Conservation (phyloP, 2,113 vertebrate species). For the Nyctibius bracteatus region DNA sequence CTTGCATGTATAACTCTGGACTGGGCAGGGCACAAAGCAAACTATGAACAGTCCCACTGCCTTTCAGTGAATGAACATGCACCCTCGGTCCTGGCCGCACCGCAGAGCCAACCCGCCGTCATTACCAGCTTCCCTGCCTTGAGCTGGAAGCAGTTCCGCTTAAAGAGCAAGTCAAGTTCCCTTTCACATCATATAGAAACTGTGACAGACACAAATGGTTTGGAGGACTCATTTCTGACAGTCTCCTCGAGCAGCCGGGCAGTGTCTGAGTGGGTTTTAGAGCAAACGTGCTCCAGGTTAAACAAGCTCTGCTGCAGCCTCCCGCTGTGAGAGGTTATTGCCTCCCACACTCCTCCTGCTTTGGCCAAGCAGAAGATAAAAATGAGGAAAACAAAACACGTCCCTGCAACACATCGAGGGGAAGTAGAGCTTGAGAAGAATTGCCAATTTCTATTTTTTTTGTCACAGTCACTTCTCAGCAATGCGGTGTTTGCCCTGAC, state of each 20-base stretch:
- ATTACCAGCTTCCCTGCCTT: background rate
- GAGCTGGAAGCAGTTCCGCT: background rate
- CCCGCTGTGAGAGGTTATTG: background rate
- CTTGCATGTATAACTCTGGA: background rate
- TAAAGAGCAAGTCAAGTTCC: background rate
- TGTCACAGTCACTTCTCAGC: background rate
- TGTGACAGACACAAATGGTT: background rate
- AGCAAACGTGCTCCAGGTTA: background rate
- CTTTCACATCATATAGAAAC: background rate
- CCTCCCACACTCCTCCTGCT: background rate
- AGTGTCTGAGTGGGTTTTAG: background rate
- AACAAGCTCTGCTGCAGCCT: slow-evolving; percentile 12
- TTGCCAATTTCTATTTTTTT: background rate
- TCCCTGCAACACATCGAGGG: background rate
- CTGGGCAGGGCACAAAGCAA: background rate
- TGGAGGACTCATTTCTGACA: background rate
- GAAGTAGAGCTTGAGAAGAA: background rate
- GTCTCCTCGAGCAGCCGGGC: background rate
- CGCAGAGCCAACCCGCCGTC: background rate
- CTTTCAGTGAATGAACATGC: background rate
- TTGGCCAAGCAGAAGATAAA: background rate
- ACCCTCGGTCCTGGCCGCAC: background rate
- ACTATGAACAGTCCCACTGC: background rate
- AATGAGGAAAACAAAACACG: background rate
- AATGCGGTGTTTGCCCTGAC: background rate